Conservation (phyloP, 2,113 vertebrate species). For the Cardinalis cardinalis region DNA sequence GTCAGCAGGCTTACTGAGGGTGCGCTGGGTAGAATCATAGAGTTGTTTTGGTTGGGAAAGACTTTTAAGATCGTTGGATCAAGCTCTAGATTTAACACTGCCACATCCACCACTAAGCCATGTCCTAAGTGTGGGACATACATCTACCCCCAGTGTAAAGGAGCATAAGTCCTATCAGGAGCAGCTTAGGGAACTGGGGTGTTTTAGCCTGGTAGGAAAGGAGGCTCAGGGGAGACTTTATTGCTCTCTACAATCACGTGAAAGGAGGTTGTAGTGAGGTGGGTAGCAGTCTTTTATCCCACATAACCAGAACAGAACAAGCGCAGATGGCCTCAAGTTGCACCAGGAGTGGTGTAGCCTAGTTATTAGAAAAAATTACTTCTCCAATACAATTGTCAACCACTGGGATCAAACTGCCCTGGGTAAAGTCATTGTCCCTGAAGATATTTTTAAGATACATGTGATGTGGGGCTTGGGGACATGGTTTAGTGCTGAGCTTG, state of each 20-base stretch:
- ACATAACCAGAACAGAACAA: not conserved
- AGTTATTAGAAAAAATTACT: not conserved
- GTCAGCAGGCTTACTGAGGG: not conserved
- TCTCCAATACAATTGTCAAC: not conserved
- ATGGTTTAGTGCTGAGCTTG: not conserved
- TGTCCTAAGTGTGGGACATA: not conserved
- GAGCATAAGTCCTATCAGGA: fast-evolving
- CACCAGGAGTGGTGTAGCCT: not conserved
- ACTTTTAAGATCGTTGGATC: not conserved
- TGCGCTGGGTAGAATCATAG: not conserved
- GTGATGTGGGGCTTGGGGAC: not conserved
- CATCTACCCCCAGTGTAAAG: not conserved
- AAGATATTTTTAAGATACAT: not conserved
- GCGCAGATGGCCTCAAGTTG: not conserved
- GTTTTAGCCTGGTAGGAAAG: not conserved
- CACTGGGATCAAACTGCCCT: not conserved
- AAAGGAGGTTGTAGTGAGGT: not conserved
- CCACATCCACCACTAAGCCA: not conserved
- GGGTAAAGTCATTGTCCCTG: not conserved
- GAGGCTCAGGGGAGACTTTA: too few species aligned
- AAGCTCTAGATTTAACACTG: not conserved
- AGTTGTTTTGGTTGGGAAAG: not conserved
- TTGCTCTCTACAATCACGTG: not conserved
- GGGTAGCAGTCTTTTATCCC: not conserved
- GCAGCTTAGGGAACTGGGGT: fast-evolving